Base-by-base conservation (phyloP, 2,888 invertebrate species). In the Conistra vaccinii region DNA sequence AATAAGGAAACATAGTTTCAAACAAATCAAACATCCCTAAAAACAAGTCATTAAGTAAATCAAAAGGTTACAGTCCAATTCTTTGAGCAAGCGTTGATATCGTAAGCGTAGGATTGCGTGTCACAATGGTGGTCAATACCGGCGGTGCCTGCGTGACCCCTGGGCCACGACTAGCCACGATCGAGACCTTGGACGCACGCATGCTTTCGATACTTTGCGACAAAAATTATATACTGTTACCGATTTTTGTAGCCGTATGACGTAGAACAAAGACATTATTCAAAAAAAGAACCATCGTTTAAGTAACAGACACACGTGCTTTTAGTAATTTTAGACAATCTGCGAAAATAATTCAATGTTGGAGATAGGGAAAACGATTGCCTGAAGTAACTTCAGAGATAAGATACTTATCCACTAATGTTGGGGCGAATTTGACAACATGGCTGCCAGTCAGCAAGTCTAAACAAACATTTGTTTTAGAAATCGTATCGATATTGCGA, bases 31-130 rank as follows among this genome's bases (percentile, higher is more conserved):
- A 58, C 26, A 32, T 35, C 32, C 26, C 29, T n/a, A 23, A 71
- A 73, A 71, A 72, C 58, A 69, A 73, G 60, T 66, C 20, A 81
- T 73, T 80, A 77, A 73, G 65, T 70, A 62, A 81, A 81, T 78
- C 71, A 71, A 71, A 82, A 69, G 42, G 69, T 32, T 42, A 60
- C 57, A 61, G 68, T 74, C 20, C 23, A 81, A 69, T 81, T 69
- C 45, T 71, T 60, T 67, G 17, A 58, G 68, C 61, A 69, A 53
- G 51, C 51, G 23, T 66, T 83, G 58, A 73, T 73, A 71, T 70
- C 12, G 51, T 73, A 85, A 87, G 77, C 83, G 76, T 70, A 60
- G 76, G 60, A 83, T 87, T 80, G 87, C 87, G 87, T 87, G 87
- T 14, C 42, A 68, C 62, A 45, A 32, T 23, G 23, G 5, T 61